Conservation (phyloP, 2,797 vertebrate genomes). For the Notoglanidium macrostoma region DNA sequence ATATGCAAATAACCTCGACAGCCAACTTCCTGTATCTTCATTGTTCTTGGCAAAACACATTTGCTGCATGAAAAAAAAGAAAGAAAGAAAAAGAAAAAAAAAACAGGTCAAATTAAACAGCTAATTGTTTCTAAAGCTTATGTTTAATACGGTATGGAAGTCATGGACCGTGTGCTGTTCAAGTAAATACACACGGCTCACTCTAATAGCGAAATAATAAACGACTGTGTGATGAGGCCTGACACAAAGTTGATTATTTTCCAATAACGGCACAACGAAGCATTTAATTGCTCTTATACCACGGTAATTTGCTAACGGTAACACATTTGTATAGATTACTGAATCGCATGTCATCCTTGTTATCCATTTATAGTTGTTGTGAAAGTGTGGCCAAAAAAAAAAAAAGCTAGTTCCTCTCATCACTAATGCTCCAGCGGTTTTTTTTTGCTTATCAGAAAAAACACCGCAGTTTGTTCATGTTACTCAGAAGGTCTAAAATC, state of each 20-base stretch:
- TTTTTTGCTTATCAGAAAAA: not conserved
- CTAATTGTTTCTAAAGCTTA: not conserved
- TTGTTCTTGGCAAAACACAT: not conserved
- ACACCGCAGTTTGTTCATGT: not conserved
- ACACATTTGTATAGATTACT: not conserved
- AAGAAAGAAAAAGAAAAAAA: not conserved
- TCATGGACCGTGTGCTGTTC: not conserved
- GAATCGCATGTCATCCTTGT: not conserved
- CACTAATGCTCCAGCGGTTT: not conserved
- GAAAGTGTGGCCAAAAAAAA: not conserved
- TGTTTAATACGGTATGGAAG: not conserved
- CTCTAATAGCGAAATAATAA: not conserved
- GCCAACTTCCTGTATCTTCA: constrained; percentile 15
- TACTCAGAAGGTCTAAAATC: too few relatives aligned
- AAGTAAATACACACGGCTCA: not conserved
- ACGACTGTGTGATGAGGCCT: not conserved
- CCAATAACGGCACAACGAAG: not conserved
- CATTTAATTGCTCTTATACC: too few relatives aligned
- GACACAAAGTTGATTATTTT: not conserved
- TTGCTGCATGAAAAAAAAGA: not conserved
- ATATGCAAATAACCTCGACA: constrained; percentile 8
- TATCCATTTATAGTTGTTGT: not conserved
- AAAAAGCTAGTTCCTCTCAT: not conserved
- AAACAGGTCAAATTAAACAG: not conserved
- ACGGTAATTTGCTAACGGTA: not conserved